phyloP scores from a whole-genome alignment of 2,797 vertebrate genomes.

The Clarias laeviceps region DNA sequence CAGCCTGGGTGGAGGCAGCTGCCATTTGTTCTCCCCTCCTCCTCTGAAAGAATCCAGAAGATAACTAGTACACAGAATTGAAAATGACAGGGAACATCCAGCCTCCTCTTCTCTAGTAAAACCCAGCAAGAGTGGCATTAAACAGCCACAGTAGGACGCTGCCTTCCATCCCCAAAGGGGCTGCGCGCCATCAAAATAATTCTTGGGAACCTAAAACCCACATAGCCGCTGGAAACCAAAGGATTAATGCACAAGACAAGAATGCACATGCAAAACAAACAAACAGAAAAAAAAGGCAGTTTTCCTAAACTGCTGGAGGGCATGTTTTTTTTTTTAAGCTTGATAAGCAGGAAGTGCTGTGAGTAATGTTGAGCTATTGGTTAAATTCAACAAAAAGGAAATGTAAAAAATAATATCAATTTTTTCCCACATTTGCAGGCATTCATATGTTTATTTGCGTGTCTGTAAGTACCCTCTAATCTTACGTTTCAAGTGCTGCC shows the following conservation, averaged over 20 bases:
- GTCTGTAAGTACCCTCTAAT: conserved; percentile 20
- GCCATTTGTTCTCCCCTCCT: conserved; percentile 26
- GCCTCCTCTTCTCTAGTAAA: conserved; percentile 3
- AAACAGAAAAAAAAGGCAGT: not conserved
- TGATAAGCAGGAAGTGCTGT: not conserved
- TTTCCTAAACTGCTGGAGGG: conserved; percentile 18
- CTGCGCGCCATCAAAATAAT: conserved; percentile 4
- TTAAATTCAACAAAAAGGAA: conserved; percentile 1
- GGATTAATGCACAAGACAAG: conserved; percentile 22
- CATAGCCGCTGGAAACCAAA: conserved; percentile 28
- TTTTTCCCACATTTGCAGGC: conserved; percentile 3
- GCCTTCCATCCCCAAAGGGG: conserved; percentile 32
- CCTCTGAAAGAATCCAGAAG: conserved; percentile 36
- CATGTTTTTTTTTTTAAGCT: not conserved
- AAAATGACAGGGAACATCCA: conserved; percentile 52
- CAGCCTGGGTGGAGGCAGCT: conserved; percentile 18
- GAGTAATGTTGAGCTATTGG: not conserved
- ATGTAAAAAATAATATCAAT: not conserved
- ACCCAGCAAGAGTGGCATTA: conserved; percentile 30
- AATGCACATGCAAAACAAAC: not conserved
- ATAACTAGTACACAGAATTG: conserved; percentile 51
- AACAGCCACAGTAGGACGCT: conserved; percentile 23
- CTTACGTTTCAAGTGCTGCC: conserved; percentile 41
- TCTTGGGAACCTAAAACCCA: conserved; percentile 43
- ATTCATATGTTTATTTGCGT: conserved; percentile 12